Evolutionary conservation across 2,888 invertebrate species (phyloP).

Genomic region (Trichopoda pennipes): DNA sequence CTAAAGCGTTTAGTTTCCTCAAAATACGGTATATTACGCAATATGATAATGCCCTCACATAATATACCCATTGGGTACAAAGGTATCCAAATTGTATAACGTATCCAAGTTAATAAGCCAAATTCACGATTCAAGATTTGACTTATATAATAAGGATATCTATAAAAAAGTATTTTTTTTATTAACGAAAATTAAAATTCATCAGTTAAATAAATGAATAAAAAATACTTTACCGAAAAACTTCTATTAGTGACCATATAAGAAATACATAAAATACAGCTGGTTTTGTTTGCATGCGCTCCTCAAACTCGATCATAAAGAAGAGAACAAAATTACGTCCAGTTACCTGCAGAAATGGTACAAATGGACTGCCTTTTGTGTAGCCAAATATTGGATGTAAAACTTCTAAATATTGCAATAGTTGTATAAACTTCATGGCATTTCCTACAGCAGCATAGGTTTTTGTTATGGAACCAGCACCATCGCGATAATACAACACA

Average conservation of each 20-base stretch:
- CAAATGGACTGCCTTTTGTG: constrained; percentile 88
- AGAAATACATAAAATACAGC: constrained; percentile 93
- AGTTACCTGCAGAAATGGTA: constrained; percentile 89
- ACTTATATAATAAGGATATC: constrained; percentile 96
- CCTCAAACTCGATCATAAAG: constrained; percentile 90
- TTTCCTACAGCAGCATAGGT: constrained; percentile 89
- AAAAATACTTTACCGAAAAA: constrained; percentile 85
- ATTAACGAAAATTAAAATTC: background rate
- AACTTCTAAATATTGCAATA: constrained; percentile 92
- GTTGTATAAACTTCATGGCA: constrained; percentile 90
- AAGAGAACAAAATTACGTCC: constrained; percentile 91
- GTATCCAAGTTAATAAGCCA: constrained; percentile 91
- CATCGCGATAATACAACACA: constrained; percentile 88
- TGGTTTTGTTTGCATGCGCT: constrained; percentile 92
- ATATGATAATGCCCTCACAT: constrained; percentile 90
- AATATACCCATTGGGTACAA: constrained; percentile 94
- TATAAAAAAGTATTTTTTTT: constrained; percentile 78
- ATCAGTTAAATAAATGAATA: background rate
- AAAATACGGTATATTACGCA: constrained; percentile 93
- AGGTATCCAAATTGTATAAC: constrained; percentile 96
- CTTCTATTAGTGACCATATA: constrained; percentile 90
- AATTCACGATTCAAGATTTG: constrained; percentile 89
- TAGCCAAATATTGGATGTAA: constrained; percentile 94
- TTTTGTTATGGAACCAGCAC: constrained; percentile 85
- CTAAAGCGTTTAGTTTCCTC: constrained; percentile 91